Evolutionary conservation across 2,888 invertebrate species (phyloP).

Genomic region (Andrena flavipes): DNA sequence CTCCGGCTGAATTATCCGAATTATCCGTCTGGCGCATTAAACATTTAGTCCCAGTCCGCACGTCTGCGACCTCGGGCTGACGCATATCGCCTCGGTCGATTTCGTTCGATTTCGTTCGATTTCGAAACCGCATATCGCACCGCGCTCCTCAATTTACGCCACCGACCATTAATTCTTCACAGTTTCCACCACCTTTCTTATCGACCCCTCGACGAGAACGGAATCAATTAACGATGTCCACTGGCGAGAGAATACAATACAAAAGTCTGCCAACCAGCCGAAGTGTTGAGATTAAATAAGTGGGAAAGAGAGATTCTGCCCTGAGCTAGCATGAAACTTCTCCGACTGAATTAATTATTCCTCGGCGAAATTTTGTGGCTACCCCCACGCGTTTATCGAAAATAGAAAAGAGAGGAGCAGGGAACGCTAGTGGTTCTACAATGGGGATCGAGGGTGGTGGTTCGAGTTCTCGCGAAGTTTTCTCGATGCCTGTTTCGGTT

Average conservation of each 20-base stretch:
- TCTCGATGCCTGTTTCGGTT: constrained; percentile 11
- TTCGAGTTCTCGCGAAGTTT: constrained; percentile 5
- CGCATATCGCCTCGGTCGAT: constrained; percentile 55
- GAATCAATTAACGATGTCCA: constrained; percentile 18
- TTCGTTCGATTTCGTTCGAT: constrained; percentile 45
- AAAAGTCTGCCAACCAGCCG: not conserved
- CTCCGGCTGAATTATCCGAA: constrained; percentile 72
- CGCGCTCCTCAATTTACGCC: not conserved
- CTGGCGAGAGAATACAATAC: not conserved
- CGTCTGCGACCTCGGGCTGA: constrained; percentile 64
- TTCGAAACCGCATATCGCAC: constrained; percentile 30
- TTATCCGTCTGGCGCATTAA: constrained; percentile 77
- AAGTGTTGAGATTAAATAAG: not conserved
- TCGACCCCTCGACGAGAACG: constrained; percentile 3
- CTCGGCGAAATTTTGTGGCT: constrained; percentile 49
- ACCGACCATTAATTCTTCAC: not conserved
- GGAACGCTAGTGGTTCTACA: not conserved
- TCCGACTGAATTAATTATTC: not conserved
- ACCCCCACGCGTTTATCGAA: constrained; percentile 62
- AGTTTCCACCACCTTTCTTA: not conserved
- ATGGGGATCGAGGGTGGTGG: not conserved
- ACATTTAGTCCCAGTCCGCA: constrained; percentile 72
- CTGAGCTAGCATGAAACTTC: not conserved
- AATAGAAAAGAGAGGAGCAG: not conserved
- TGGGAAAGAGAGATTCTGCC: not conserved